These are phyloP conservation scores for Trachymyrmex septentrionalis DNA, from an alignment of 1,140 invertebrate genomes.

Conservation along the genomic window DNA sequence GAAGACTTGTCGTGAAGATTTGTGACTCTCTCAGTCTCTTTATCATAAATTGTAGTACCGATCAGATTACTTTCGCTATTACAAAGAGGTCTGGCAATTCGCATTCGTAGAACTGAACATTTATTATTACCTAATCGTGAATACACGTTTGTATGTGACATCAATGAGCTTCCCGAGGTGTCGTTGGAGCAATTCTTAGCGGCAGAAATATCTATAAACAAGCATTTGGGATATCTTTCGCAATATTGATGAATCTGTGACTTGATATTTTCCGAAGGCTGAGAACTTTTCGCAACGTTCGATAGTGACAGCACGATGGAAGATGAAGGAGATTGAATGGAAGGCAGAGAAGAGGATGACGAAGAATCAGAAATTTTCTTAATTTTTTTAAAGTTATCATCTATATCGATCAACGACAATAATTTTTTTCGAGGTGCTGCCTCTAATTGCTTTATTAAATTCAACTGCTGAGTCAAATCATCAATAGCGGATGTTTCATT, in stretches of 20 bases:
- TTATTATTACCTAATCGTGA: neutral
- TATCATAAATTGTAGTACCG: neutral
- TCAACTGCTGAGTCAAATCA: neutral
- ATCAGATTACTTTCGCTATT: slow-evolving; percentile 37
- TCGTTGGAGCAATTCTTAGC: slow-evolving; percentile 21
- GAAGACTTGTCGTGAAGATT: neutral
- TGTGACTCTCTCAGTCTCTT: neutral
- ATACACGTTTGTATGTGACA: neutral
- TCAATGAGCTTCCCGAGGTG: neutral
- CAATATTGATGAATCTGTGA: slow-evolving; percentile 6
- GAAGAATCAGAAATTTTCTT: neutral
- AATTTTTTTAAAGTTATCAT: neutral
- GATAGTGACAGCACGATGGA: slow-evolving; percentile 31
- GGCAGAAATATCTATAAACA: slow-evolving; percentile 30
- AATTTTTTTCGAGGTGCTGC: neutral
- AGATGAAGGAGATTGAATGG: slow-evolving; percentile 21
- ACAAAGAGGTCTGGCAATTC: slow-evolving; percentile 31
- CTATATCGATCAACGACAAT: neutral
- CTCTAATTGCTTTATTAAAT: neutral
- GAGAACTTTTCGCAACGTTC: slow-evolving; percentile 13
- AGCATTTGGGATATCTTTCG: slow-evolving; percentile 3
- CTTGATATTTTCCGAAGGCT: neutral
- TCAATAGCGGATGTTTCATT: neutral
- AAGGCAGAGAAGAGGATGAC: neutral
- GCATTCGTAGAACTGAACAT: slow-evolving; percentile 26